A percentile compares a stretch with the other conserved stretches of the same genome.
These are phyloP conservation scores for Autographa gamma DNA, from an alignment of 2,888 invertebrate species.

Conservation along the genomic window DNA sequence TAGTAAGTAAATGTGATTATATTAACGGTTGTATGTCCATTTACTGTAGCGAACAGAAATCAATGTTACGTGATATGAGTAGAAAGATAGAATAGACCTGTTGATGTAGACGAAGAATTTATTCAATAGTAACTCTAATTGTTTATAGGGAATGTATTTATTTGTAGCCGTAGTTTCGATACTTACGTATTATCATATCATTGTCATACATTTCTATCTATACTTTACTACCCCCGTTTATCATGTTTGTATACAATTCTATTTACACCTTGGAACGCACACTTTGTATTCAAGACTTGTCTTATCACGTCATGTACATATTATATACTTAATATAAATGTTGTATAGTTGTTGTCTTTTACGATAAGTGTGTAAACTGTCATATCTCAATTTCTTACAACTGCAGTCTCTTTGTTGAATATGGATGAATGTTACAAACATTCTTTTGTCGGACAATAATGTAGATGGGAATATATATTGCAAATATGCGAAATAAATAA, in stretches of 20 bases:
- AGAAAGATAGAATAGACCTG: slow-evolving; percentile 66
- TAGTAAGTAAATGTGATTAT: slow-evolving; percentile 77
- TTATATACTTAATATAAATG: slow-evolving; percentile 69
- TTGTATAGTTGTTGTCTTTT: slow-evolving; percentile 81
- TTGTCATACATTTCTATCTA: slow-evolving; percentile 63
- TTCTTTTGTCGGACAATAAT: slow-evolving; percentile 85
- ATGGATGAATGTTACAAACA: slow-evolving; percentile 76
- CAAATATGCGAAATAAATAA: slow-evolving; percentile 36
- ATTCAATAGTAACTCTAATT: slow-evolving; percentile 71
- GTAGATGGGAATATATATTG: slow-evolving; percentile 70
- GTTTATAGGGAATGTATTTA: slow-evolving; percentile 62
- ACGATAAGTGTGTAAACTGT: slow-evolving; percentile 60
- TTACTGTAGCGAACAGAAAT: slow-evolving; percentile 81
- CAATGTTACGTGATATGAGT: slow-evolving; percentile 71
- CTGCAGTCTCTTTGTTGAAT: slow-evolving; percentile 54
- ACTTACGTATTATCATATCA: slow-evolving; percentile 60
- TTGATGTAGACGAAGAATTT: slow-evolving; percentile 78
- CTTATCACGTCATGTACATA: slow-evolving; percentile 81
- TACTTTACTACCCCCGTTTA: slow-evolving; percentile 52
- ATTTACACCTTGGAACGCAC: slow-evolving; percentile 75
- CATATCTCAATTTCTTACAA: slow-evolving; percentile 47
- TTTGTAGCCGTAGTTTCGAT: slow-evolving; percentile 58
- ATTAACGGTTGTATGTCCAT: slow-evolving; percentile 86
- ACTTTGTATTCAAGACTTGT: slow-evolving; percentile 86
- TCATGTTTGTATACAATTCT: slow-evolving; percentile 58